Evolutionary conservation across 2,888 invertebrate species (phyloP).

Genomic region (Arctia plantaginis): DNA sequence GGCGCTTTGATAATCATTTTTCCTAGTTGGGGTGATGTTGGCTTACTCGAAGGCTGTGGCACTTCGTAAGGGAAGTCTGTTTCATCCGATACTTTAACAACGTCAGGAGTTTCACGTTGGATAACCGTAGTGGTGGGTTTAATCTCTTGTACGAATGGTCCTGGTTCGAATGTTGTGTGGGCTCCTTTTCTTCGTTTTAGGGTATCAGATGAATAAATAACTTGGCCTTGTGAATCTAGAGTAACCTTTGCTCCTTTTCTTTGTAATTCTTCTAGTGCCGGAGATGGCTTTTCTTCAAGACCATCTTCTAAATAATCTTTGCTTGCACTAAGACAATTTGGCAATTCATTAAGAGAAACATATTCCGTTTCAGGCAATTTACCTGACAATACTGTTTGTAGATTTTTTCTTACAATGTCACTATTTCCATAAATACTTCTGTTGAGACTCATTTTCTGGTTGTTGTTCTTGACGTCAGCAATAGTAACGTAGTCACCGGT

Average conservation of each 20-base stretch:
- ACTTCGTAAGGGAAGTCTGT: constrained; percentile 81
- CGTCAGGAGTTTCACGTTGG: constrained; percentile 76
- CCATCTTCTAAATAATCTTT: constrained; percentile 78
- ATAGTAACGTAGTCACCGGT: constrained; percentile 95
- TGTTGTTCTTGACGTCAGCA: constrained; percentile 93
- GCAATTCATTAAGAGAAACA: constrained; percentile 93
- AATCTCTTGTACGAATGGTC: constrained; percentile 92
- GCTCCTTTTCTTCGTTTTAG: constrained; percentile 92
- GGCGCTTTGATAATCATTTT: constrained; percentile 88
- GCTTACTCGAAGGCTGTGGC: constrained; percentile 76
- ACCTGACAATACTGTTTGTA: constrained; percentile 87
- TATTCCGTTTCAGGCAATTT: constrained; percentile 90
- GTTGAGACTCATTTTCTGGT: constrained; percentile 86
- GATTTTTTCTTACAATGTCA: constrained; percentile 88
- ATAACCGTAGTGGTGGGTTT: constrained; percentile 75
- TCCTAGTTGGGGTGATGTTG: constrained; percentile 88
- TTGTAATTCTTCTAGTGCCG: constrained; percentile 77
- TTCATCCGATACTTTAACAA: constrained; percentile 77
- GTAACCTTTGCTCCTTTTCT: constrained; percentile 92
- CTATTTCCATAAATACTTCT: constrained; percentile 88
- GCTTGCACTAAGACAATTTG: constrained; percentile 81
- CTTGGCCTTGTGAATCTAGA: constrained; percentile 94
- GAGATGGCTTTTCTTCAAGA: constrained; percentile 68
- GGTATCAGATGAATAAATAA: constrained; percentile 95
- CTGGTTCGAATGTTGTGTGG: constrained; percentile 95